A percentile compares a stretch with the other conserved stretches of the same genome.
These are phyloP conservation scores for Clistopyga incitator DNA, from an alignment of 2,888 invertebrate species.

Conservation along the genomic window DNA sequence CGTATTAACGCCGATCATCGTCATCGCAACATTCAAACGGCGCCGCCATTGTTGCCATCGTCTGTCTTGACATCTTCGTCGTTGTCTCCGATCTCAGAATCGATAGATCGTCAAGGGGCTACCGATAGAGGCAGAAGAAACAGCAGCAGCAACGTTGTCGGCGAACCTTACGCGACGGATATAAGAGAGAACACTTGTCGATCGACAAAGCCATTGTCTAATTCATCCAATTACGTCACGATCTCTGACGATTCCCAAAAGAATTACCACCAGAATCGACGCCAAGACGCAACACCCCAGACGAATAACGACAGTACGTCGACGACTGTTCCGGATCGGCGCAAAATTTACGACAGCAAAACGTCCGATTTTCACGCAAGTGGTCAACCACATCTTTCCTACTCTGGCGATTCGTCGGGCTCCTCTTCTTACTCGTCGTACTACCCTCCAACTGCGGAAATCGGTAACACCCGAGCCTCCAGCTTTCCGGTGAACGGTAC, in stretches of 20 bases:
- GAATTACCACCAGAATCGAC: neutral
- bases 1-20: conserved; percentile 78
- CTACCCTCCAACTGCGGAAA: conserved; percentile 2
- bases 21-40: conserved; percentile 30
- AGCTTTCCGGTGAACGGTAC: conserved; percentile 56
- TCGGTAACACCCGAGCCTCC: conserved; percentile 45
- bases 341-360: conserved; percentile 19
- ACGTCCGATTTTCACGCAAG: neutral
- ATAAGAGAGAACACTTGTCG: conserved; percentile 60
- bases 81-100: conserved; percentile 57
- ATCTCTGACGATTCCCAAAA: neutral
- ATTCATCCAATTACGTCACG: conserved; percentile 8
- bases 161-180: conserved; percentile 42
- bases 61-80: conserved; percentile 58
- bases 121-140: no score
- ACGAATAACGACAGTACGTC: neutral
- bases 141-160: neutral
- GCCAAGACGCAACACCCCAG: neutral
- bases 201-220: conserved; percentile 40
- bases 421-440: conserved; percentile 50
- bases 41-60: conserved; percentile 36
- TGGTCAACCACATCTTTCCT: conserved; percentile 5
- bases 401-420: conserved; percentile 46
- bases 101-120: conserved; percentile 43
- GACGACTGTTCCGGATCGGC: neutral